Evolutionary conservation across 1,140 invertebrate genomes (phyloP).

Genomic region (Nautilus pompilius): DNA sequence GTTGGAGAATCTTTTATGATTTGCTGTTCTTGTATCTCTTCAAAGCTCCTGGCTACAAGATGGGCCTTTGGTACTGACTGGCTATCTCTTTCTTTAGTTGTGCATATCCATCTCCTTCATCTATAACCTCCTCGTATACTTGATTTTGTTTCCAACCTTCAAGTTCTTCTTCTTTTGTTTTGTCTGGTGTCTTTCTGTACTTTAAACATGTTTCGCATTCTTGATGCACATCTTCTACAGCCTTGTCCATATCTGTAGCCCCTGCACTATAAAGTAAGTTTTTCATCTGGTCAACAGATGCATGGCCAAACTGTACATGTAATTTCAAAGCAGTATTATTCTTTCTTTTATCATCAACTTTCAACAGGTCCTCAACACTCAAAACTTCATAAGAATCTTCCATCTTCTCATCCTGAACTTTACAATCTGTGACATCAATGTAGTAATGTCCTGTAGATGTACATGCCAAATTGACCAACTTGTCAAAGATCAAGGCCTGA

Average conservation of each 20-base stretch:
- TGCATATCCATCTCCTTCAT: too few species aligned
- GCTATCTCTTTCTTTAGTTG: too few species aligned
- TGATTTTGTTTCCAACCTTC: too few species aligned
- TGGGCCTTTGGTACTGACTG: too few species aligned
- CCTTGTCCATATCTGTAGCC: not conserved
- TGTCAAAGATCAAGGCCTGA: constrained; percentile 11
- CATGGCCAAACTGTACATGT: constrained; percentile 24
- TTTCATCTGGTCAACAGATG: constrained; percentile 9
- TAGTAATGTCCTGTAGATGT: constrained; percentile 23
- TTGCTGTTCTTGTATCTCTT: too few species aligned
- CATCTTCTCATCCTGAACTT: too few species aligned
- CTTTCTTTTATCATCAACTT: constrained; percentile 2
- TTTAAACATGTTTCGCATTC: constrained; percentile 13
- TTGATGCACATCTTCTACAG: not conserved
- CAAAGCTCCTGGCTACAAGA: too few species aligned
- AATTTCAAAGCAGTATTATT: constrained; percentile 7
- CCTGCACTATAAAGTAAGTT: constrained; percentile 11
- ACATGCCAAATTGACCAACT: constrained; percentile 15
- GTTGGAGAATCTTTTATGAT: too few species aligned
- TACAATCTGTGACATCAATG: constrained; percentile 12
- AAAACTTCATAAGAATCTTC: not conserved
- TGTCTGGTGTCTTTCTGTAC: constrained; percentile 13
- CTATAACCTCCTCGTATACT: too few species aligned
- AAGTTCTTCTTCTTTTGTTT: too few species aligned
- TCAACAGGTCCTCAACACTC: not conserved